Conservation (phyloP, 2,888 invertebrate genomes). For the Andrena bicolor region DNA sequence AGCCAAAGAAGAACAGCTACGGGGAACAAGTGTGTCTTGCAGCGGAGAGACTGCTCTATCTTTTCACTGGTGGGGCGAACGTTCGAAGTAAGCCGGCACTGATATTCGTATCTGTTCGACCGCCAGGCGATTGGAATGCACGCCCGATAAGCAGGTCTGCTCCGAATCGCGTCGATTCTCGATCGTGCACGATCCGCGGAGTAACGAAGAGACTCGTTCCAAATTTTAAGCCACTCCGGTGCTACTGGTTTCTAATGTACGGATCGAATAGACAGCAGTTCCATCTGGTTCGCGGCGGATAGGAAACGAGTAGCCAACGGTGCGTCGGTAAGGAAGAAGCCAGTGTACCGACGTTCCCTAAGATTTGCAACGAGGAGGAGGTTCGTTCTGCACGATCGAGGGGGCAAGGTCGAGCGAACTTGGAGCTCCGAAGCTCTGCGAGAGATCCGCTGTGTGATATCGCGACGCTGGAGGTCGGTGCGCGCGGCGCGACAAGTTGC, state of each 20-base stretch:
- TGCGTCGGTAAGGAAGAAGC: neutral
- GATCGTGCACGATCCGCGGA: constrained; percentile 36
- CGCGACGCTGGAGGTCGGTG: neutral
- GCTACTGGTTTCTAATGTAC: neutral
- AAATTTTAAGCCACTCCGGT: neutral
- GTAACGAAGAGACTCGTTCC: neutral
- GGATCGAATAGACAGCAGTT: neutral
- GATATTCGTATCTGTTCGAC: constrained; percentile 14
- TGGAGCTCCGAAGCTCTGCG: neutral
- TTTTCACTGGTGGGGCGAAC: constrained; percentile 33
- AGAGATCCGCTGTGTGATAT: neutral
- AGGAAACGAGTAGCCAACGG: neutral
- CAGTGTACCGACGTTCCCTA: neutral
- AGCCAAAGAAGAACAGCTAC: constrained; percentile 11
- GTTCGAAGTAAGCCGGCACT: constrained; percentile 29
- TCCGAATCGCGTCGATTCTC: constrained; percentile 15
- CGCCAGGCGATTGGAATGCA: constrained; percentile 39
- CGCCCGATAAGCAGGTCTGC: constrained; percentile 8
- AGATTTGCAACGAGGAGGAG: neutral
- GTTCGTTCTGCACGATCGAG: constrained; percentile 36
- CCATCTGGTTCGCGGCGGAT: no score
- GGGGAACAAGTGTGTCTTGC: constrained; percentile 27
- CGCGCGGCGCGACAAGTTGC: constrained; percentile 19
- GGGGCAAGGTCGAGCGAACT: constrained; percentile 1
- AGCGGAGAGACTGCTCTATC: constrained; percentile 47